Conservation (phyloP, 2,113 vertebrate genomes). For the Plecturocebus donacophilus region DNA sequence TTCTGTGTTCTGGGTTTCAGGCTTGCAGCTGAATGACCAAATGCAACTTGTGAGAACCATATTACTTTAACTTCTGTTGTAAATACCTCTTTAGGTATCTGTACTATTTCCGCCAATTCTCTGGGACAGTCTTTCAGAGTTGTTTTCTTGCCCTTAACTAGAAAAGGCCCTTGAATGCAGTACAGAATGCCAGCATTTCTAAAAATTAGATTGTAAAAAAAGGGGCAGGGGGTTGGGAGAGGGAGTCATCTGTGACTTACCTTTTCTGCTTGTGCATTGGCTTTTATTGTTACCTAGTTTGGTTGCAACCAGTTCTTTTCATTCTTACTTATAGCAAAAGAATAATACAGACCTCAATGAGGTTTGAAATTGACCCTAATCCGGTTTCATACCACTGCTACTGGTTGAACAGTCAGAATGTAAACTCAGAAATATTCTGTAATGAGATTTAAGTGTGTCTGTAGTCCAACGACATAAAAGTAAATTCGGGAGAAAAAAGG, state of each 20-base stretch:
- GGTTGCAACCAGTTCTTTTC: background rate
- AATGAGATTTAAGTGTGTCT: conserved; percentile 57
- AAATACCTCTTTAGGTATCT: background rate
- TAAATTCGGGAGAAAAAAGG: conserved; percentile 18
- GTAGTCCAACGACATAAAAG: background rate
- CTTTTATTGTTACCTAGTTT: background rate
- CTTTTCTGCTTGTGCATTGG: background rate
- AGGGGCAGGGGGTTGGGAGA: no score
- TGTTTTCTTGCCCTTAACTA: conserved; percentile 19
- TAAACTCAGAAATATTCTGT: conserved; percentile 38
- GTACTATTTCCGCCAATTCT: background rate
- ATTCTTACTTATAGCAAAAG: conserved; percentile 20
- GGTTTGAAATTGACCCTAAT: background rate
- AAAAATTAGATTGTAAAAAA: background rate
- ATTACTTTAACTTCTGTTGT: background rate
- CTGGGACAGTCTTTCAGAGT: conserved; percentile 3
- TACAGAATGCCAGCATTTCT: background rate
- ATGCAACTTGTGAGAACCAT: background rate
- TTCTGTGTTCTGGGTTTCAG: conserved; percentile 10
- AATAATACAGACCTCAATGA: background rate
- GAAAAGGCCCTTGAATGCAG: conserved; percentile 37
- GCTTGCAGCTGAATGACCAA: background rate
- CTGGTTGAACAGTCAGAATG: conserved; percentile 6
- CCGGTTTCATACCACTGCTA: background rate
- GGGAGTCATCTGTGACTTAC: background rate